Conservation (phyloP, 2,113 vertebrate species). For the Poeciliopsis occidentalis region DNA sequence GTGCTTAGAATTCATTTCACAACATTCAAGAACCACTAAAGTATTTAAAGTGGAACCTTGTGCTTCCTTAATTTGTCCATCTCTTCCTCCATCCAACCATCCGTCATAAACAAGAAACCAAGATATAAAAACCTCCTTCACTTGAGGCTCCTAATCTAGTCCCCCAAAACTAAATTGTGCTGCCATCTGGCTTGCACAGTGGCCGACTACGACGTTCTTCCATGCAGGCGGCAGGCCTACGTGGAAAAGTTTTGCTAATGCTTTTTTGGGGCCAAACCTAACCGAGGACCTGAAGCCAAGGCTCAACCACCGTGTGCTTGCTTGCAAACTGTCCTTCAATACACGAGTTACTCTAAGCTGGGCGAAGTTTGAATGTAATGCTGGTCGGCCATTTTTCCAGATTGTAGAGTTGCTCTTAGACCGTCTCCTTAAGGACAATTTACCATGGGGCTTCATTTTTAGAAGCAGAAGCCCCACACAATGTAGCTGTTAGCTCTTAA, state of each 20-base stretch:
- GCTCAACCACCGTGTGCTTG: neutral
- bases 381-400: neutral
- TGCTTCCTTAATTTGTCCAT: neutral
- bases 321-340: neutral
- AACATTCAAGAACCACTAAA: neutral
- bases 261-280: neutral
- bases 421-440: too few relatives aligned
- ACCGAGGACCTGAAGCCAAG: neutral
- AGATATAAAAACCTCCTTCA: neutral
- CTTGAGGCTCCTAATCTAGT: too few relatives aligned
- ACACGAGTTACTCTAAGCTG: neutral
- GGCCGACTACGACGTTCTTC: neutral
- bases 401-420: neutral
- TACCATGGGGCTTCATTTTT: too few relatives aligned
- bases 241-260: neutral
- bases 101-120: neutral
- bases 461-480: neutral
- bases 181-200: neutral
- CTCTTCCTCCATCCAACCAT: neutral
- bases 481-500: neutral
- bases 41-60: neutral
- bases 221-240: neutral
- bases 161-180: too few relatives aligned
- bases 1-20: neutral
- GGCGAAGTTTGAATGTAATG: neutral